A percentile compares a stretch with the other conserved stretches of the same genome.
Conservation (phyloP, 1,140 invertebrate genomes). For the Mylabris phalerata region DNA sequence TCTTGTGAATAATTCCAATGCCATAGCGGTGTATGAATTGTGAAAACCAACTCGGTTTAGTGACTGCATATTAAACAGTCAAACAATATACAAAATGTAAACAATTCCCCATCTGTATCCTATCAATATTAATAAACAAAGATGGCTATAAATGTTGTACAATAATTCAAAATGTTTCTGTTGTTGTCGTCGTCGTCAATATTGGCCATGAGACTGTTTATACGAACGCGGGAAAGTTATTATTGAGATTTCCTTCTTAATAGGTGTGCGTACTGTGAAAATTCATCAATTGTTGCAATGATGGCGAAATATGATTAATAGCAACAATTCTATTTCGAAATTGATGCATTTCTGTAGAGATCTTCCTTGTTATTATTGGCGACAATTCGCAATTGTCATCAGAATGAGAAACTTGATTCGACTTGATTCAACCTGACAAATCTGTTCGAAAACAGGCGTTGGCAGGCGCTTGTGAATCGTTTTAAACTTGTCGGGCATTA, state of each 20-base stretch:
- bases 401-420: no score
- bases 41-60: constrained; percentile 32
- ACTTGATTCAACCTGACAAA: no score
- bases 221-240: constrained; percentile 8
- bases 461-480: no score
- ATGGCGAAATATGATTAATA: no score
- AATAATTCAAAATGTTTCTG: constrained; percentile 16
- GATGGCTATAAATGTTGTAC: constrained; percentile 10
- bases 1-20: constrained; percentile 23
- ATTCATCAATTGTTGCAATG: no score
- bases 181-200: neutral
- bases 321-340: no score
- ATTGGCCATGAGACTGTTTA: constrained; percentile 17
- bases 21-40: constrained; percentile 24
- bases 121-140: no score
- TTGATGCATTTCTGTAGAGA: no score
- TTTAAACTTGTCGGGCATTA: no score
- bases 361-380: no score
- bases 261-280: neutral
- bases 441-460: no score
- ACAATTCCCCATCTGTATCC: constrained; percentile 15
- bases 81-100: constrained; percentile 29
- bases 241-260: constrained; percentile 16
- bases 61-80: constrained; percentile 34
- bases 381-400: no score